These are phyloP conservation scores for Paelopatides confundens DNA, from an alignment of 53 echinoderm and acorn worm genomes.

Conservation along the genomic window DNA sequence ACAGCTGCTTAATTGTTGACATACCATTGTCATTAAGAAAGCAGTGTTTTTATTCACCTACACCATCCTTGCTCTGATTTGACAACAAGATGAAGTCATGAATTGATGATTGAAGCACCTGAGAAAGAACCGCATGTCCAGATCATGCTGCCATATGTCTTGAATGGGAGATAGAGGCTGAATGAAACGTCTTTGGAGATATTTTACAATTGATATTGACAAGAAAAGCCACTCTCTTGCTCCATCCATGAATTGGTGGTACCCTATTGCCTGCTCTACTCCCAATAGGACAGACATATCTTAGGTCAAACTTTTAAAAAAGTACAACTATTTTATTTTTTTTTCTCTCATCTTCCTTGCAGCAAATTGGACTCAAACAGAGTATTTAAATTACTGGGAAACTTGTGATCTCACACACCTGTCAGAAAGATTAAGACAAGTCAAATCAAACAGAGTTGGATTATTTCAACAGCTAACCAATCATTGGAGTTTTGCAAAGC, in stretches of 20 bases:
- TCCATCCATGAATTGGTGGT: background rate
- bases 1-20: slow-evolving; percentile 44
- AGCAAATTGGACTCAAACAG: slow-evolving; percentile 40
- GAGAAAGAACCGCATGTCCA: background rate
- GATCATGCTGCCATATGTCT: slow-evolving; percentile 9
- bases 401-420: slow-evolving; percentile 22
- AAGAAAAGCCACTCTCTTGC: background rate
- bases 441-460: slow-evolving; percentile 2
- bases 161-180: no score
- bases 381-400: slow-evolving; percentile 18
- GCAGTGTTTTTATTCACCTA: slow-evolving; percentile 26
- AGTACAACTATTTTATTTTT: background rate
- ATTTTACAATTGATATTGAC: background rate
- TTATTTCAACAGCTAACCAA: background rate
- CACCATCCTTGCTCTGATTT: background rate
- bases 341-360: background rate
- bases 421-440: slow-evolving; percentile 5
- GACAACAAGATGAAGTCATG: slow-evolving; percentile 1
- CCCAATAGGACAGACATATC: background rate
- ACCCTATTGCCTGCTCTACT: no score
- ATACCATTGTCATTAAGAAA: slow-evolving; percentile 28
- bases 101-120: no score
- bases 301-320: background rate
- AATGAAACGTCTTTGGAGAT: background rate
- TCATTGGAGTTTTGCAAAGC: background rate